Evolutionary conservation across 1,140 invertebrate species (phyloP), one percentile per base, ranked within the genome.

Genomic region (Drosophila subpulchrella): DNA sequence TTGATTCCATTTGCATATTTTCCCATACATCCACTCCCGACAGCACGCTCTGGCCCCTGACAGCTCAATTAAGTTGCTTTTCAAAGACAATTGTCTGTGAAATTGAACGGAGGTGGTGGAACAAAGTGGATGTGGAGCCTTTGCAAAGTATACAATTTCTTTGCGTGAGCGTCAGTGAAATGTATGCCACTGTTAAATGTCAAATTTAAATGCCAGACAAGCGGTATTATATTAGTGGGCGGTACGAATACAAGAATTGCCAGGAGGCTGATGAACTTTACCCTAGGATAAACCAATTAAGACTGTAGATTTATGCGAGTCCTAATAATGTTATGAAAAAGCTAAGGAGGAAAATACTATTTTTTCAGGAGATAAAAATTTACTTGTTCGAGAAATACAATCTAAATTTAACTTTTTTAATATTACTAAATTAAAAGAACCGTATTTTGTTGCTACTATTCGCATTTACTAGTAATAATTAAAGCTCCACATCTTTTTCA

Each of bases 201-300:
- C 73, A 77, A 77, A 61, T 77, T 55, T 55, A 61, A 75, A 75
- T 75, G 70, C n/a, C 54, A 74, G 32, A 63, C 50, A 32, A 51
- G 32, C 42, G 41, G 30, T 24, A 11, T 58, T 32, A 8, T 24
- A 32, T 50, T 30, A 13, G 63, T 67, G 63, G 63, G 63, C 38
- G 63, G 60, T 67, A 51, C 11, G 44, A 41, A 6, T 11, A 17
- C 34, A 20, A 17, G 13, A 55, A 47, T 55, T 13, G 50, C 63
- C 34, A 12, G 41, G 11, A 47, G 63, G 27, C 41, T 13, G 27
- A 11, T 65, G 60, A 67, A 42, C 63, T 59, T 62, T 42, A 41
- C n/a, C 38, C 30, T 11, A 6, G 17, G 32, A 34, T 42, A 13
- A 41, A 15, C 24, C 47, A 67, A 67, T 67, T 39, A 42, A 34